Conservation (phyloP, 2,888 invertebrate species). For the Myopa tessellatipennis region DNA sequence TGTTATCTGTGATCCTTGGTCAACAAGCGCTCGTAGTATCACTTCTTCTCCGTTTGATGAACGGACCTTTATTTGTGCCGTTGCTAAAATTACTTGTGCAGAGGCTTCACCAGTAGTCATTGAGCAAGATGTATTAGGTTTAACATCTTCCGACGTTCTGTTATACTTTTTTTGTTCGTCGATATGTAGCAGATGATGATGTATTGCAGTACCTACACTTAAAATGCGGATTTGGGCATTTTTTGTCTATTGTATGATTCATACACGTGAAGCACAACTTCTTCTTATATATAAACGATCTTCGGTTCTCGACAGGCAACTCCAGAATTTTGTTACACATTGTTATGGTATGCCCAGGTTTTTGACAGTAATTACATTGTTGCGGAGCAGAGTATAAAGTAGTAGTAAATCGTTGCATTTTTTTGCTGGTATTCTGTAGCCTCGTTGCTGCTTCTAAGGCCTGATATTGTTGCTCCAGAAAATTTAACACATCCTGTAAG, state of each 20-base stretch:
- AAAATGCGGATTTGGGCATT: background rate
- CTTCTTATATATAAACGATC: background rate
- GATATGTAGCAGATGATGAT: constrained; percentile 2
- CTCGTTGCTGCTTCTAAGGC: background rate
- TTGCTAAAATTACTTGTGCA: constrained; percentile 3
- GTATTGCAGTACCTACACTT: constrained; percentile 7
- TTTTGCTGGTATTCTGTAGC: background rate
- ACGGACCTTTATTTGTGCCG: background rate
- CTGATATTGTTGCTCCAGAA: constrained; percentile 6
- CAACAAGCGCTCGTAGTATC: constrained; percentile 17
- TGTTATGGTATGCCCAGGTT: constrained; percentile 1
- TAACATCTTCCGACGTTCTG: constrained; percentile 5
- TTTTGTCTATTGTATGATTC: constrained; percentile 9
- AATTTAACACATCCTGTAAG: background rate
- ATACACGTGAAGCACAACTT: constrained; percentile 16
- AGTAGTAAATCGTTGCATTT: background rate
- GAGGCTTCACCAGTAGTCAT: constrained; percentile 10
- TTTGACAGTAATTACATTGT: constrained; percentile 1
- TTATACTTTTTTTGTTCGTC: background rate
- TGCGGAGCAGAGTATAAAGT: constrained; percentile 7
- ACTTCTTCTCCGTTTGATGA: constrained; percentile 1
- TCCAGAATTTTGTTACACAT: background rate
- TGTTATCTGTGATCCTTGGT: constrained; percentile 21
- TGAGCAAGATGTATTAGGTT: constrained; percentile 17
- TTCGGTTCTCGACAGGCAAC: constrained; percentile 2